Evolutionary conservation across 37 sponge, comb jelly and placozoan genomes (phyloP).

Genomic region (Spongilla lacustris): DNA sequence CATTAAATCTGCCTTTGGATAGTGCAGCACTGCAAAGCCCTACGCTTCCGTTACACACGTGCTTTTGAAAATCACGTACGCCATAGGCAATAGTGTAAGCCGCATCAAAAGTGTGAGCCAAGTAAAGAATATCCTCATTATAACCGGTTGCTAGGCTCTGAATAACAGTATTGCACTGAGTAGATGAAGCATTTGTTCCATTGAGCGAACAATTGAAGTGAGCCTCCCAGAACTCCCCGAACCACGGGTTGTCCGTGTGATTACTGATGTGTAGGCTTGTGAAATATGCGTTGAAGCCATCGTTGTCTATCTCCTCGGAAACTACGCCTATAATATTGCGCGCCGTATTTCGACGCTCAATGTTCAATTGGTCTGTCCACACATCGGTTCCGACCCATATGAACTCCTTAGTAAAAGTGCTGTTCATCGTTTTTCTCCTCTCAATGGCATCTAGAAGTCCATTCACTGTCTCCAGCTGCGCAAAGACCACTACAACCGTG

Average conservation of each 20-base stretch:
- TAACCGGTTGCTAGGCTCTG: not conserved
- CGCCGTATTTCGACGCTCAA: constrained; percentile 13
- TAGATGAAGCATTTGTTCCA: not conserved
- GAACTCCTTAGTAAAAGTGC: not conserved
- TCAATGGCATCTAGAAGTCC: constrained; percentile 21
- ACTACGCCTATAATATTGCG: constrained; percentile 43
- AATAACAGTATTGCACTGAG: constrained; percentile 12
- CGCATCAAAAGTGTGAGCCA: constrained; percentile 73
- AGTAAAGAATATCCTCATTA: constrained; percentile 52
- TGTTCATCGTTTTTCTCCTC: constrained; percentile 3
- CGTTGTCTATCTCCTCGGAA: not conserved
- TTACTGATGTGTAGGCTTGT: constrained; percentile 49
- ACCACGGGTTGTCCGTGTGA: constrained; percentile 70
- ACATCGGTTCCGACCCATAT: constrained; percentile 80
- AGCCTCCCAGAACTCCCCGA: constrained; percentile 58
- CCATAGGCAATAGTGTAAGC: constrained; percentile 74
- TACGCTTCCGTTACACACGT: constrained; percentile 17
- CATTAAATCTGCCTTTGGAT: not conserved
- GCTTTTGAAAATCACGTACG: constrained; percentile 39
- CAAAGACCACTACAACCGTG: constrained; percentile 62
- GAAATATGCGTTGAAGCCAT: constrained; percentile 59
- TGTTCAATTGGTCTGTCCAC: constrained; percentile 52
- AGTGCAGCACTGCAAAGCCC: constrained; percentile 31
- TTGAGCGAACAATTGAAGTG: constrained; percentile 55
- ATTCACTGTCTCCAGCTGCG: constrained; percentile 31